Evolutionary conservation across 1,140 invertebrate species (phyloP).

Genomic region (Anoplophora glabripennis): DNA sequence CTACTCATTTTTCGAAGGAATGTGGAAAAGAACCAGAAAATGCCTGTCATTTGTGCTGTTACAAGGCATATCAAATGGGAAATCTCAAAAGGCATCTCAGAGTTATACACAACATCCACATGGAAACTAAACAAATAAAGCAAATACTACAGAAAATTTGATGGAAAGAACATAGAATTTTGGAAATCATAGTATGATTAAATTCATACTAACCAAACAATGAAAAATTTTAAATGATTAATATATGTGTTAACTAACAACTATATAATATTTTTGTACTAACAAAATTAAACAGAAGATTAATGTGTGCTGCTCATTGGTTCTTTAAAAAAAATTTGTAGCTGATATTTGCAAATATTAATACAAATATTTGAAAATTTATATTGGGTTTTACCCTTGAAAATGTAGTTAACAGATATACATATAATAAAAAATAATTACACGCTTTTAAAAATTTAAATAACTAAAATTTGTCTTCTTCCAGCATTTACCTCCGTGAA

Average conservation of each 20-base stretch:
- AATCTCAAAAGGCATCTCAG: constrained; percentile 3
- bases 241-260: too few species aligned
- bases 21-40: constrained; percentile 54
- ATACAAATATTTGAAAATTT: not conserved
- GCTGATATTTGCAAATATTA: not conserved
- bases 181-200: too few species aligned
- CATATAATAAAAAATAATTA: not conserved
- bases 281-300: too few species aligned
- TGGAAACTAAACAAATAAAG: not conserved
- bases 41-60: constrained; percentile 53
- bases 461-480: not conserved
- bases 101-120: not conserved
- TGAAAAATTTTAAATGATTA: too few species aligned
- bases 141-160: not conserved
- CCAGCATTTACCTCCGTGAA: not conserved
- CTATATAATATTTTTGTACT: too few species aligned
- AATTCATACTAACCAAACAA: too few species aligned
- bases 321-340: not conserved
- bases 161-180: not conserved
- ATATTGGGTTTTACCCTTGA: not conserved
- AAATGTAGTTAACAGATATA: not conserved
- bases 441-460: not conserved
- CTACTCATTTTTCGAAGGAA: constrained; percentile 53
- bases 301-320: too few species aligned
- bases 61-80: not conserved